A percentile compares a stretch with the other conserved stretches of the same genome.
Evolutionary conservation across 2,797 vertebrate species (phyloP).

Genomic region (Notolepis coatsorum): DNA sequence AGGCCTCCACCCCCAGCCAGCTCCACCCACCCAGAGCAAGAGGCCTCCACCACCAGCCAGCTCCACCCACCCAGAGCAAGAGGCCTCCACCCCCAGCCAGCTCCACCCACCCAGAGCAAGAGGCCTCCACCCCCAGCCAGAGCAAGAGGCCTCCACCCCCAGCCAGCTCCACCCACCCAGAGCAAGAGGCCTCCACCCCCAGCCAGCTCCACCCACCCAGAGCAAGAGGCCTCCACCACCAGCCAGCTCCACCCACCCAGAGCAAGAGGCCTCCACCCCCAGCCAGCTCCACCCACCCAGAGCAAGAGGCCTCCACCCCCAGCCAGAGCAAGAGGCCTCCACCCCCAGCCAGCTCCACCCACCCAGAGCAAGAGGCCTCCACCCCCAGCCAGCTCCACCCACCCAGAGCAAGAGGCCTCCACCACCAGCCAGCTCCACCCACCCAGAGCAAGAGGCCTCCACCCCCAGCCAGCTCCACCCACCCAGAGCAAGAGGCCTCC

Average conservation of each 20-base stretch:
- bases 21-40: no score
- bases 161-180: constrained; percentile 83
- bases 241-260: constrained; percentile 83
- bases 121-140: constrained; percentile 76
- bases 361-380: constrained; percentile 75
- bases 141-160: constrained; percentile 79
- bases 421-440: constrained; percentile 82
- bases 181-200: constrained; percentile 74
- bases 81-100: constrained; percentile 76
- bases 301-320: constrained; percentile 74
- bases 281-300: constrained; percentile 83
- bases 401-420: constrained; percentile 75
- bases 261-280: constrained; percentile 74
- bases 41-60: constrained; percentile 76
- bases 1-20: constrained; percentile 76
- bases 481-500: constrained; percentile 75
- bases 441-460: constrained; percentile 75
- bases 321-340: constrained; percentile 79
- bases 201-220: constrained; percentile 83
- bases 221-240: constrained; percentile 74
- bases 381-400: constrained; percentile 82
- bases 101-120: no score
- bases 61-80: no score
- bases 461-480: constrained; percentile 82
- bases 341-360: constrained; percentile 82